Conservation (phyloP, 1,140 invertebrate species). For the Zaprionus taronus region DNA sequence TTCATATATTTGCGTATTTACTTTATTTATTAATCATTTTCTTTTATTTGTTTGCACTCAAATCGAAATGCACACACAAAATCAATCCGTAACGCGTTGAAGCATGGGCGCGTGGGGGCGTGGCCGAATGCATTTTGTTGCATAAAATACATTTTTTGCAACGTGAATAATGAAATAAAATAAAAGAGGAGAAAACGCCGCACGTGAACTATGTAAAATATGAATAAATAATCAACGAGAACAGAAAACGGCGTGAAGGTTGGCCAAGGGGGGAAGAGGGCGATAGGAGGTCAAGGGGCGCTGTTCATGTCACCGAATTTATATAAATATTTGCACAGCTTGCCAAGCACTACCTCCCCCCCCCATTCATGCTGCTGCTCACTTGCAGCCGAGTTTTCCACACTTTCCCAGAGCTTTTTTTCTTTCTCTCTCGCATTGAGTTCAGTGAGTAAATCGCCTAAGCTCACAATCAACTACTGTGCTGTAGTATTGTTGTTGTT, state of each 20-base stretch:
- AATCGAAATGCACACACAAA: conserved; percentile 42
- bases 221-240: conserved; percentile 41
- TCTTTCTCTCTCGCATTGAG: too few relatives aligned
- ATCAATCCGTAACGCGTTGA: conserved; percentile 36
- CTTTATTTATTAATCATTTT: conserved; percentile 28
- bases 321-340: conserved; percentile 22
- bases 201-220: conserved; percentile 32
- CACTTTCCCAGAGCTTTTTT: background rate
- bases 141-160: conserved; percentile 24
- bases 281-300: background rate
- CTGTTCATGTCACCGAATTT: conserved; percentile 18
- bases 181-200: background rate
- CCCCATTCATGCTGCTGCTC: background rate
- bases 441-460: background rate
- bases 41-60: conserved; percentile 30
- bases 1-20: conserved; percentile 16
- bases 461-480: background rate
- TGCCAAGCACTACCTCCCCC: background rate
- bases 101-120: background rate
- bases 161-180: conserved; percentile 27
- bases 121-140: conserved; percentile 14
- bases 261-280: too few relatives aligned
- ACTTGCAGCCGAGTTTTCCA: background rate
- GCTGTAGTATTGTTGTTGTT: background rate
- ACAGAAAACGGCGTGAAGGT: background rate